These are phyloP conservation scores for Heliconius congener DNA, from an alignment of 1,140 invertebrate genomes.

Conservation along the genomic window DNA sequence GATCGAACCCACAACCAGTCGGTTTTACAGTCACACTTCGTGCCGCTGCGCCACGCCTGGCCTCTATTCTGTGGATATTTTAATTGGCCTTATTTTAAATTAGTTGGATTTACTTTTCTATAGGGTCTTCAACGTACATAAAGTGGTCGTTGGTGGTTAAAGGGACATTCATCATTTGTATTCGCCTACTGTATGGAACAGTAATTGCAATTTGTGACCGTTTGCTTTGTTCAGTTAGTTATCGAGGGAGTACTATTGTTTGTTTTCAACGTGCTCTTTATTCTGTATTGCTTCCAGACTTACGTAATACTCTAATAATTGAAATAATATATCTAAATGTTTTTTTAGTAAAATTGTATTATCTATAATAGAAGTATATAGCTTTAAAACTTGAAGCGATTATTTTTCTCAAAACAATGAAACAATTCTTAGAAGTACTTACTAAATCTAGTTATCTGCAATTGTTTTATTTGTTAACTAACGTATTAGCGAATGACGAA, in stretches of 20 bases:
- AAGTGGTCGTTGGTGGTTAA: conserved; percentile 37
- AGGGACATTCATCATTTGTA: conserved; percentile 41
- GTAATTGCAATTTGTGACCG: conserved; percentile 39
- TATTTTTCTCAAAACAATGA: neutral
- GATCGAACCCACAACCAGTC: too few species aligned
- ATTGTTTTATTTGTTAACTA: neutral
- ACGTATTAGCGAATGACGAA: neutral
- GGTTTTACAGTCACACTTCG: too few species aligned
- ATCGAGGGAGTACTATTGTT: conserved; percentile 43
- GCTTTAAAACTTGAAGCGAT: neutral
- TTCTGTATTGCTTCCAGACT: conserved; percentile 14
- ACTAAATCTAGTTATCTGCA: neutral
- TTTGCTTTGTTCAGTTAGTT: conserved; percentile 37
- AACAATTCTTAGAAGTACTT: neutral
- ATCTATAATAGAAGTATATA: neutral
- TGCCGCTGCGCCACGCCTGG: too few species aligned
- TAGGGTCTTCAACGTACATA: conserved; percentile 41
- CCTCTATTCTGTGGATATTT: too few species aligned
- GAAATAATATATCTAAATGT: neutral
- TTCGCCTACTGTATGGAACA: conserved; percentile 37
- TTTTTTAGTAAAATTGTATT: neutral
- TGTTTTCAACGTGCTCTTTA: conserved; percentile 25
- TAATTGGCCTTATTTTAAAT: neutral
- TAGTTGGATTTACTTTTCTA: neutral
- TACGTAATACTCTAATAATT: neutral